Percentiles rank a stretch among this genome's conserved stretches.
These are phyloP conservation scores for Pangasius djambal DNA, from an alignment of 2,797 vertebrate genomes.

Conservation along the genomic window DNA sequence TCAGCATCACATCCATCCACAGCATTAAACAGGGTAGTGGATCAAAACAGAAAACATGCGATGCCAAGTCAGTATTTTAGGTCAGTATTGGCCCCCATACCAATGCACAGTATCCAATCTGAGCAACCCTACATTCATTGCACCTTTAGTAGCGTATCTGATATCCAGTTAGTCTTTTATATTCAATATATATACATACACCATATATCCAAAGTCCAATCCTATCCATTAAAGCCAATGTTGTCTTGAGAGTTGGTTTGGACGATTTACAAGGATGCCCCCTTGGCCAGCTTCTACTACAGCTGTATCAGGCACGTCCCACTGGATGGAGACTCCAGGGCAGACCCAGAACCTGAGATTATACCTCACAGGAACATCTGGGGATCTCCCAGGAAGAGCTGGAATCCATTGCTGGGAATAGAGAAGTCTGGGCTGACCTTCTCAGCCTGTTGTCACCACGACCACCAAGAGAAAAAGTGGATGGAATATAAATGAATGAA, in stretches of 20 bases:
- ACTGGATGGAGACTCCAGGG: not conserved
- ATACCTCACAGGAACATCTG: not conserved
- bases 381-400: not conserved
- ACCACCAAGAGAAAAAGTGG: not conserved
- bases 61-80: not conserved
- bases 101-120: not conserved
- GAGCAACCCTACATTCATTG: not conserved
- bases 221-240: not conserved
- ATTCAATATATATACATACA: too few relatives aligned
- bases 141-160: not conserved
- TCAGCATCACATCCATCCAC: not conserved
- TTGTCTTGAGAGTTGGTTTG: not conserved
- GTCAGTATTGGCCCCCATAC: not conserved
- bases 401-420: not conserved
- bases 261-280: not conserved
- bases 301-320: not conserved
- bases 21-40: not conserved
- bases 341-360: not conserved
- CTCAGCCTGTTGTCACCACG: not conserved
- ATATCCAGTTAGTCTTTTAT: not conserved
- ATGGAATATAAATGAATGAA: not conserved
- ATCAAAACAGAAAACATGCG: not conserved
- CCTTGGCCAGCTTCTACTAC: not conserved
- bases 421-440: conserved; percentile 2
- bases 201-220: not conserved